These are phyloP conservation scores for Schizopygopsis malacanthus DNA, from an alignment of 2,797 vertebrate species.

Conservation along the genomic window DNA sequence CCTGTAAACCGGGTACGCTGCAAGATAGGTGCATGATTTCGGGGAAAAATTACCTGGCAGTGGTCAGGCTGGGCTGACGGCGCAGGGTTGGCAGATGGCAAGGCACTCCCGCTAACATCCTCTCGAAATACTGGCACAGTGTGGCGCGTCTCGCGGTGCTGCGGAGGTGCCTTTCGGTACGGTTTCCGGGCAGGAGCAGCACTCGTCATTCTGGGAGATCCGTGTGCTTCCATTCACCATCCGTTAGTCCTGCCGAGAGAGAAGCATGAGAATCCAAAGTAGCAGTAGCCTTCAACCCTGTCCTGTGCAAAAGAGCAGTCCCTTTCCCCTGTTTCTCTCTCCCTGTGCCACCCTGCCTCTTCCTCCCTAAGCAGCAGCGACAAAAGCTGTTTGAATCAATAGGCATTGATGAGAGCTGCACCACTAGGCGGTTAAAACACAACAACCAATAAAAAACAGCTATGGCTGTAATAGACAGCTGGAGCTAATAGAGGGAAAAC, in stretches of 20 bases:
- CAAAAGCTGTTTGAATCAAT: slow-evolving; percentile 64
- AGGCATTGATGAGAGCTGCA: slow-evolving; percentile 61
- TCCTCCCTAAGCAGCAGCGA: slow-evolving; percentile 44
- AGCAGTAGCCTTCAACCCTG: slow-evolving; percentile 37
- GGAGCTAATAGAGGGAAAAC: slow-evolving; percentile 13
- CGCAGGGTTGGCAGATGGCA: slow-evolving; percentile 57
- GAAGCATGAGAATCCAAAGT: slow-evolving; percentile 43
- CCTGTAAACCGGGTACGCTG: slow-evolving; percentile 71
- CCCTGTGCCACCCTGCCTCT: slow-evolving; percentile 37
- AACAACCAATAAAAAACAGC: slow-evolving; percentile 47
- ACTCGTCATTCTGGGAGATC: slow-evolving; percentile 83
- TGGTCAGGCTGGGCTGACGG: slow-evolving; percentile 65
- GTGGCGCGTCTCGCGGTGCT: slow-evolving; percentile 91
- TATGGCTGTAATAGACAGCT: slow-evolving; percentile 40
- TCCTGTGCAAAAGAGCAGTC: slow-evolving; percentile 45
- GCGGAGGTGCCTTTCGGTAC: slow-evolving; percentile 95
- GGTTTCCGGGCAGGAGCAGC: slow-evolving; percentile 88
- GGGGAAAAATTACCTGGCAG: slow-evolving; percentile 80
- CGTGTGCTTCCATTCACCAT: slow-evolving; percentile 51
- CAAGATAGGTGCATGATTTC: slow-evolving; percentile 62
- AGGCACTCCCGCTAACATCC: slow-evolving; percentile 74
- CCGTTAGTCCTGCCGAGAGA: slow-evolving; percentile 69
- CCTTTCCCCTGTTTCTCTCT: slow-evolving; percentile 28
- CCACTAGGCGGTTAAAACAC: slow-evolving; percentile 49
- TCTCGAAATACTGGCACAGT: slow-evolving; percentile 76